Percentiles rank a stretch among this genome's conserved stretches.
These are phyloP conservation scores for Berghia stephanieae DNA, from an alignment of 1,140 invertebrate species.

Conservation along the genomic window DNA sequence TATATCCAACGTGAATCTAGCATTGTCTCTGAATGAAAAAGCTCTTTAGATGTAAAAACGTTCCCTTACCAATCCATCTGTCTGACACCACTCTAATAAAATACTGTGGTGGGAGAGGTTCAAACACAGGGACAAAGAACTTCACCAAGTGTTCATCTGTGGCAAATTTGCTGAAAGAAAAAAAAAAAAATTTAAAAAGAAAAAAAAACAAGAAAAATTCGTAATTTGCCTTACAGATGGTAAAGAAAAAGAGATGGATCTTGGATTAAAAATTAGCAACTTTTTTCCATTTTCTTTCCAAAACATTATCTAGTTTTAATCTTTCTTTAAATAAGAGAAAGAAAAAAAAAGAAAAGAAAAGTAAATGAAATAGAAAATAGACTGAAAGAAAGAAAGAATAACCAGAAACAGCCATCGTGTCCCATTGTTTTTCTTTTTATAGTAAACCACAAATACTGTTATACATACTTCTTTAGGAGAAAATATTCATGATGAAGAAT, in stretches of 20 bases:
- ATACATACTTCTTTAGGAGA: constrained; percentile 81
- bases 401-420: too few species aligned
- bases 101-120: constrained; percentile 97
- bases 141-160: constrained; percentile 96
- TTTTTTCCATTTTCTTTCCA: too few species aligned
- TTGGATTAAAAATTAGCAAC: background rate
- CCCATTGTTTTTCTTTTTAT: background rate
- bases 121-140: constrained; percentile 98
- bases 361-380: too few species aligned
- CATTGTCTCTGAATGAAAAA: too few species aligned
- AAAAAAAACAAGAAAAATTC: background rate
- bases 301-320: too few species aligned
- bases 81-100: constrained; percentile 82
- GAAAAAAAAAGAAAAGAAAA: too few species aligned
- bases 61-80: constrained; percentile 69
- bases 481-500: constrained; percentile 98
- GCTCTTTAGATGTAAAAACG: too few species aligned
- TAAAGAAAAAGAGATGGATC: background rate
- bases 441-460: background rate
- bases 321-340: too few species aligned
- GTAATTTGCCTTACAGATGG: background rate
- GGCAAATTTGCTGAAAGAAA: constrained; percentile 78
- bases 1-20: too few species aligned
- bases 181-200: constrained; percentile 16
- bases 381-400: too few species aligned